phyloP scores from a whole-genome alignment of 2,888 invertebrate genomes.

The Trachelus iudaicus region DNA sequence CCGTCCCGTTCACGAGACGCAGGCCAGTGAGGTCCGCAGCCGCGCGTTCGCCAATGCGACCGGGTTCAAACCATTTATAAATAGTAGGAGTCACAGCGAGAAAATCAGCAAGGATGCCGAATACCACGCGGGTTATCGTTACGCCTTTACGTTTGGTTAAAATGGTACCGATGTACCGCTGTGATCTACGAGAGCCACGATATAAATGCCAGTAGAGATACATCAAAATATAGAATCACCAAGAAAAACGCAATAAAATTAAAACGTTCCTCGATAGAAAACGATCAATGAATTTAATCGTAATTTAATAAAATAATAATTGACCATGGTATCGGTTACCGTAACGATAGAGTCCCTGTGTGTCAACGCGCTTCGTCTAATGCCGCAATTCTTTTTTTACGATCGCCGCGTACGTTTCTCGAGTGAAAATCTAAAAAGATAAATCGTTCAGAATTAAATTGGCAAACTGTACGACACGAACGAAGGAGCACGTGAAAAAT shows the following conservation, averaged over 20 bases:
- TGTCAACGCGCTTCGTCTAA: no score
- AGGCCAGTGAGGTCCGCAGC: slow-evolving; percentile 35
- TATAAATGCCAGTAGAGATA: not conserved
- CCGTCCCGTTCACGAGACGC: slow-evolving; percentile 46
- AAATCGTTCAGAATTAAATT: not conserved
- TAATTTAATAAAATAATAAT: not conserved
- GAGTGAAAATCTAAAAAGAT: not conserved
- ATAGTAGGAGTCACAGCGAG: slow-evolving; percentile 54
- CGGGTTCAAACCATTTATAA: slow-evolving; percentile 61
- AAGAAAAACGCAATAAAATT: not conserved
- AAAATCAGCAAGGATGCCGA: slow-evolving; percentile 41
- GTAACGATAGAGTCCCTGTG: not conserved
- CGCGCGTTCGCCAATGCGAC: slow-evolving; percentile 56
- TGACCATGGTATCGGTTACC: not conserved
- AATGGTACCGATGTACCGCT: not conserved
- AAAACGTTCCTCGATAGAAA: not conserved
- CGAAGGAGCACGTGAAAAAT: not conserved
- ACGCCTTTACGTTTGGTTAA: not conserved
- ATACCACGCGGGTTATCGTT: slow-evolving; percentile 15
- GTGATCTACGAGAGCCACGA: not conserved
- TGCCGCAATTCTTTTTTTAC: no score
- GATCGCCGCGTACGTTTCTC: not conserved
- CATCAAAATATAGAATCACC: not conserved
- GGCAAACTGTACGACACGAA: not conserved
- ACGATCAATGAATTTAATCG: not conserved